Percentiles rank a stretch among this genome's conserved stretches.
Evolutionary conservation across 1,140 invertebrate species (phyloP).

Genomic region (Bradysia coprophila): DNA sequence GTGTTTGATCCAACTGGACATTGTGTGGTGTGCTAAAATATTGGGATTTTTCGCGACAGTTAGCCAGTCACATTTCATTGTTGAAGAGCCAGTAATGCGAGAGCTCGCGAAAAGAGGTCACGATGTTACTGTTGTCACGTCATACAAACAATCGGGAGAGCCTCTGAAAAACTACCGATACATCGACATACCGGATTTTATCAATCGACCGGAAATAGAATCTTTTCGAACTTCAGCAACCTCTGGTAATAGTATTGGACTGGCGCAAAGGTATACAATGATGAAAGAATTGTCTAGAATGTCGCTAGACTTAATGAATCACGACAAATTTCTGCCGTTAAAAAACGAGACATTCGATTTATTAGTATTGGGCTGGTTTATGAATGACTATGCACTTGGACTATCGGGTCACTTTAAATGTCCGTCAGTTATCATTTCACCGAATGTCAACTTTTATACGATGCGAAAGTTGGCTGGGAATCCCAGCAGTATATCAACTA

Average conservation of each 20-base stretch:
- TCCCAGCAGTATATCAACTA: background rate
- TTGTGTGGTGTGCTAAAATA: background rate
- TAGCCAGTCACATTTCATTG: background rate
- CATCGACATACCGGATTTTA: too few species aligned
- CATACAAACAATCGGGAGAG: background rate
- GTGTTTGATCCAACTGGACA: too few species aligned
- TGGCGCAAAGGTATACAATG: background rate
- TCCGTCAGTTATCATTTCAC: background rate
- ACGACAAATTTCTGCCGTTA: background rate
- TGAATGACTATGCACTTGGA: background rate
- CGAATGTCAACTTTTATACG: background rate
- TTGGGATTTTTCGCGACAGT: background rate
- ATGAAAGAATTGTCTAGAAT: background rate
- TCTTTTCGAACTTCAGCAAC: background rate
- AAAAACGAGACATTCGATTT: slow-evolving; percentile 3
- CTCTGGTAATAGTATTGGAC: background rate
- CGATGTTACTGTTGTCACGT: background rate
- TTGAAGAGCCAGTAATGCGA: background rate
- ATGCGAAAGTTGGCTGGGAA: background rate
- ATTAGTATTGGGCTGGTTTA: background rate
- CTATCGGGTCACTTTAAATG: slow-evolving; percentile 1
- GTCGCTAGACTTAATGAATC: background rate
- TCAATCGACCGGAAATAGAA: background rate
- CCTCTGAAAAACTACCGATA: background rate
- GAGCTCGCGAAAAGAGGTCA: background rate